Percentiles rank a stretch among this genome's conserved stretches.
Conservation (phyloP, 1,140 invertebrate species). For the Drosophila pruinosa region DNA sequence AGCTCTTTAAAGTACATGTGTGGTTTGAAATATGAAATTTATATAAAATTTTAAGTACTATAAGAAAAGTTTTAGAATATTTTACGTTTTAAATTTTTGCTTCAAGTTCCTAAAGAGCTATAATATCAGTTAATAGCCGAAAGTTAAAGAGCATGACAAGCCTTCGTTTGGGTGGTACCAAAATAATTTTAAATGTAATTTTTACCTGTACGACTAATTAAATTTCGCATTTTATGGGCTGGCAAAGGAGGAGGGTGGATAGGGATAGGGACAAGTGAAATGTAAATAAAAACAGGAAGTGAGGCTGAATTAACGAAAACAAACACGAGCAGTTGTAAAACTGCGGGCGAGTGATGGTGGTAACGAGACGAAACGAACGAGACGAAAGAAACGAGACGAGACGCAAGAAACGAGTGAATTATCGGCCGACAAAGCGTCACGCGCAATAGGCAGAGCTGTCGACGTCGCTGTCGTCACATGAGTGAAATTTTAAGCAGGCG, state of each 20-base stretch:
- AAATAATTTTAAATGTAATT: conserved; percentile 73
- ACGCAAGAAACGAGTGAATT: conserved; percentile 2
- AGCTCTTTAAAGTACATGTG: no score
- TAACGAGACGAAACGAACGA: not conserved
- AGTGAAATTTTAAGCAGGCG: conserved; percentile 75
- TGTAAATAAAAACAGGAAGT: conserved; percentile 69
- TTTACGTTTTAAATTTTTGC: not conserved
- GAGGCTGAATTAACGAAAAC: conserved; percentile 68
- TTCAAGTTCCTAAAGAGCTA: not conserved
- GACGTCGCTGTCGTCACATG: conserved; percentile 53
- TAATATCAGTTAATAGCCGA: not conserved
- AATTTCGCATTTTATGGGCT: conserved; percentile 73
- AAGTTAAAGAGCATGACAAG: not conserved
- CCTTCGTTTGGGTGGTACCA: not conserved
- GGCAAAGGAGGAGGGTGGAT: not conserved
- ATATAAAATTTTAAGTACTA: not conserved
- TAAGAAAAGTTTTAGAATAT: not conserved
- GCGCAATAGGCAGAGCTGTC: not conserved
- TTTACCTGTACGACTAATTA: conserved; percentile 78
- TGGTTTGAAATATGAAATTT: no score
- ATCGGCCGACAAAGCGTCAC: not conserved
- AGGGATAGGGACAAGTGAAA: conserved; percentile 37
- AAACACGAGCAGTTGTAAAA: conserved; percentile 72
- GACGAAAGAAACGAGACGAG: not conserved
- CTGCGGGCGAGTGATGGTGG: not conserved